Base-by-base conservation (phyloP, 1,140 invertebrate genomes). In the Pectinophora gossypiella region DNA sequence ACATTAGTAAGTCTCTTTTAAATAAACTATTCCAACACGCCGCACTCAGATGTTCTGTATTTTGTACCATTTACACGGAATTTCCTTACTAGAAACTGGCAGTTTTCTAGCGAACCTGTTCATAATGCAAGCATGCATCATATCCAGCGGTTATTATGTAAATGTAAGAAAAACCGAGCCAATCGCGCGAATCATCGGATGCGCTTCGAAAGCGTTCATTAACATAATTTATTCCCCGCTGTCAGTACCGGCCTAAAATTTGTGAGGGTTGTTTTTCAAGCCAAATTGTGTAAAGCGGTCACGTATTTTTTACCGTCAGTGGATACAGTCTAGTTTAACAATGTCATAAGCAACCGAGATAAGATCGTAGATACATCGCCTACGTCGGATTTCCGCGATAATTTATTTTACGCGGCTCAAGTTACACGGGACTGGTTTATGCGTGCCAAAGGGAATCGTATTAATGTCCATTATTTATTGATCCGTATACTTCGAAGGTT, bases 221-320 rank as follows among this genome's bases (percentile, higher is more conserved):
- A 86, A 59, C 80, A 86, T 86, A 86, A 86, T 86, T 81, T 86
- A 86, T 86, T 76, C 80, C 69, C 50, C 57, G 64, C 75, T 76
- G 78, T 81, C 82, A 84, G 73, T 76, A 61, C 68, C 65, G 74
- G 65, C 68, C 78, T 82, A 79, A 81, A 83, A 84, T 83, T 85
- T 79, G 78, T 78, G 72, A 72, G 61, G 72, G 74, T 62, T 70
- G 68, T 74, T 76, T 78, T 79, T 76, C 68, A 72, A n/a, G 61
- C 66, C 48, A 69, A 71, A 76, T 79, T 65, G 61, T 70, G 71
- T 58, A 82, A 75, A 69, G 59, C 60, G 66, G 65, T 82, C 76
- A 82, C 78, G 78, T 79, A 78, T 73, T 77, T 72, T 77, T 76
- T 73, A 72, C 54, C 67, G 72, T 69, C 72, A 68, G 63, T 76